Conservation (phyloP, 1,140 invertebrate species). For the Drosophila equinoxialis region DNA sequence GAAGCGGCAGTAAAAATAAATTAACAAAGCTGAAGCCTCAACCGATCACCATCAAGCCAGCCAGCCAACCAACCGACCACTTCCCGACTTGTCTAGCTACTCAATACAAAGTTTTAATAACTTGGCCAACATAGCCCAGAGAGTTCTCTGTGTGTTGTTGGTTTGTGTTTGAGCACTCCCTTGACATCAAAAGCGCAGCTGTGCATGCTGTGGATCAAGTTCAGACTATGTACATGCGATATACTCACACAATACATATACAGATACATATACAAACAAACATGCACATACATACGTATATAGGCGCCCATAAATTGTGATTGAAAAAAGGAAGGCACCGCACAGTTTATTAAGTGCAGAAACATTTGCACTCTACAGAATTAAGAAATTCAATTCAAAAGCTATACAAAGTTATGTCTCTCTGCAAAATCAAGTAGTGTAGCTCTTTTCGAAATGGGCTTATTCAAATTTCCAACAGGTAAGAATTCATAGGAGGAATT, state of each 20-base stretch:
- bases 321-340: conserved; percentile 19
- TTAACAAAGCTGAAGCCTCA: conserved; percentile 51
- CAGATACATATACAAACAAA: background rate
- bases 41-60: conserved; percentile 11
- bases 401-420: too few relatives aligned
- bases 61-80: conserved; percentile 29
- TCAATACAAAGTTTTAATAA: conserved; percentile 60
- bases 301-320: conserved; percentile 31
- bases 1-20: conserved; percentile 71
- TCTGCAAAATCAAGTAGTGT: too few relatives aligned
- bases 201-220: conserved; percentile 55
- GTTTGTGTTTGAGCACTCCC: conserved; percentile 24
- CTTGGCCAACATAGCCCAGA: conserved; percentile 40
- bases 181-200: conserved; percentile 55
- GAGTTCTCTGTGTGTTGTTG: conserved; percentile 30
- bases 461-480: too few relatives aligned
- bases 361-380: conserved; percentile 14
- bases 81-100: conserved; percentile 55
- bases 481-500: too few relatives aligned
- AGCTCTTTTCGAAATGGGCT: too few relatives aligned
- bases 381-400: background rate
- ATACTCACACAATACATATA: conserved; percentile 9
- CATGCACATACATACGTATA: background rate
- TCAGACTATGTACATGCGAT: conserved; percentile 34
- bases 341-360: background rate